Conservation (phyloP, 2,888 invertebrate genomes). For the Podabrus alpinus region DNA sequence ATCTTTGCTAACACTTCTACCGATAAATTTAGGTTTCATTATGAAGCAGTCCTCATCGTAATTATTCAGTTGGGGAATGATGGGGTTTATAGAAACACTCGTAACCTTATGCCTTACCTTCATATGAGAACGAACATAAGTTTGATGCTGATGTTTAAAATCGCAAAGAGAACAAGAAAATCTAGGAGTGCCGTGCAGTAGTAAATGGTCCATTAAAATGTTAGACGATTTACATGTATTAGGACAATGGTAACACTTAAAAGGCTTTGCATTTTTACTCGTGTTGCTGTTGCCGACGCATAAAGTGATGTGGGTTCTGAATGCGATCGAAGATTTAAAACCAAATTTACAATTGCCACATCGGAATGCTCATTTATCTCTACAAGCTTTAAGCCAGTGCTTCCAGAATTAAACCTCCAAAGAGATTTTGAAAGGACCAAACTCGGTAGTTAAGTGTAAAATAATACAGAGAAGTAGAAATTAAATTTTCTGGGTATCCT, state of each 20-base stretch:
- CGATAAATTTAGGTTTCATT: conserved; percentile 49
- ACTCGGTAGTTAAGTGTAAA: too few relatives aligned
- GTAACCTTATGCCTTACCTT: conserved; percentile 57
- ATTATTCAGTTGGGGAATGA: conserved; percentile 56
- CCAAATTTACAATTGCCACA: conserved; percentile 58
- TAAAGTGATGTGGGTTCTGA: conserved; percentile 53
- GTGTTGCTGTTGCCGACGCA: conserved; percentile 36
- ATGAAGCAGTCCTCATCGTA: conserved; percentile 58
- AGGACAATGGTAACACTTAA: conserved; percentile 60
- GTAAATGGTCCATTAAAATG: conserved; percentile 63
- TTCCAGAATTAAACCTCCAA: too few relatives aligned
- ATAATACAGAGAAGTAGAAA: too few relatives aligned
- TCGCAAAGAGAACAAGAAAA: conserved; percentile 66
- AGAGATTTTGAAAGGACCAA: too few relatives aligned
- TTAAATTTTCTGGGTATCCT: too few relatives aligned
- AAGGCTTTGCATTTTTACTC: conserved; percentile 38
- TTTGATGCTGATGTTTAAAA: conserved; percentile 45
- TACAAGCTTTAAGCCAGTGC: too few relatives aligned
- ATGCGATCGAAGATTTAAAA: conserved; percentile 45
- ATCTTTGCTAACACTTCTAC: neutral
- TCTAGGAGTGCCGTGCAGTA: conserved; percentile 62
- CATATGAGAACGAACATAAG: conserved; percentile 56
- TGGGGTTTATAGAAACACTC: conserved; percentile 54
- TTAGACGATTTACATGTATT: conserved; percentile 55
- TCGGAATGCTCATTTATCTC: conserved; percentile 46